These are phyloP conservation scores for Cryptops parisi DNA, from an alignment of 2,888 invertebrate genomes.

Conservation along the genomic window DNA sequence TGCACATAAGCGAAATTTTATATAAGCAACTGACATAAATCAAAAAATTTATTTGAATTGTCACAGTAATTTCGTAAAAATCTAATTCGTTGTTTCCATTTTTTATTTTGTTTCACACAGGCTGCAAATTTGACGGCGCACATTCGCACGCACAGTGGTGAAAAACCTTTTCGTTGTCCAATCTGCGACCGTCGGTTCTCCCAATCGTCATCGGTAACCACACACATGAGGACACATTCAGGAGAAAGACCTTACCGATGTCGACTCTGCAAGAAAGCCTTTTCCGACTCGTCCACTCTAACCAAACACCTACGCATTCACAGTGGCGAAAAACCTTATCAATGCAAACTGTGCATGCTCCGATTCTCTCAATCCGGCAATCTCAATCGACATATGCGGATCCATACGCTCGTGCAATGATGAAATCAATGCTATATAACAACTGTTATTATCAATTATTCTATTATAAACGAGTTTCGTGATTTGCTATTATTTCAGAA, in stretches of 20 bases:
- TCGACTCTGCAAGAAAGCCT: slow-evolving; percentile 92
- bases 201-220: slow-evolving; percentile 85
- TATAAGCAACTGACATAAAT: no score
- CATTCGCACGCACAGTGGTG: slow-evolving; percentile 87
- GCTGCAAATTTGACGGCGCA: slow-evolving; percentile 98
- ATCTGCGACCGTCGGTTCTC: slow-evolving; percentile 95
- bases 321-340: slow-evolving; percentile 90
- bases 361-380: slow-evolving; percentile 98
- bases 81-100: no score
- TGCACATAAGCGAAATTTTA: no score
- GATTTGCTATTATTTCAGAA: no score
- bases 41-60: no score
- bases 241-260: slow-evolving; percentile 96
- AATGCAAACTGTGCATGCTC: slow-evolving; percentile 88
- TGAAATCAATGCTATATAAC: no score
- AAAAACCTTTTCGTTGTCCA: slow-evolving; percentile 95
- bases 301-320: slow-evolving; percentile 91
- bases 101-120: no score
- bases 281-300: slow-evolving; percentile 94
- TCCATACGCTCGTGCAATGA: no score
- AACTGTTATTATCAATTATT: no score
- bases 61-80: no score
- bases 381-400: slow-evolving; percentile 96
- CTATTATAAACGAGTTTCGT: no score
- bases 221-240: slow-evolving; percentile 99